Evolutionary conservation across 2,888 invertebrate species (phyloP), one percentile per base, ranked within the genome.

Genomic region (Myopa tessellatipennis): DNA sequence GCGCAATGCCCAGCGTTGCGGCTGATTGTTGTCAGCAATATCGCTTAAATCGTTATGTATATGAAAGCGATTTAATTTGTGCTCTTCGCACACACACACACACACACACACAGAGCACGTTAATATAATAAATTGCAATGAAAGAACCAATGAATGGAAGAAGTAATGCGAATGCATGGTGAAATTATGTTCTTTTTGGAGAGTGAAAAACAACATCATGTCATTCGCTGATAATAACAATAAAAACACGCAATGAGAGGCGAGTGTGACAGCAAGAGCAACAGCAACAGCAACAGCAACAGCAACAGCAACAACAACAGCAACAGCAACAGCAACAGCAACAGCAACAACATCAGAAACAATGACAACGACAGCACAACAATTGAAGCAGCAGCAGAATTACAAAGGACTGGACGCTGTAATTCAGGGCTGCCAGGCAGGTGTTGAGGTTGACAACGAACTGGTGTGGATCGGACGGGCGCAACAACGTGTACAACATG

Each of bases 401-500:
- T 45, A 70, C 52, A 26, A 26, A 26, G 34, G 16, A 18, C 50
- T 69, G 45, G 50, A 50, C 45, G 68, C 50, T 0, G 45, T 69
- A 69, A 69, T 34, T 69, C 50, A 70, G 70, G 52, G 70, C 70
- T 55, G 52, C 55, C 45, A 75, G 69, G 69, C 75, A 75, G 75
- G 75, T 75, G 75, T 75, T 75, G 60, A 69, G 69, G 45, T 58
- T 60, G 69, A 60, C 75, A 69, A 58, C 69, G 65, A 34, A 34
- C 55, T 34, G 52, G 50, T 34, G 63, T 34, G 73, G 40, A 34
- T 14, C 61, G 50, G 58, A 60, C 58, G 74, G 45, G 58, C 71
- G 71, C 78, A 71, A 75, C 78, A 78, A 75, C 61, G 63, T 77
- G 80, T 81, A 80, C 80, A 81, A 81, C 80, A 81, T 77, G 79